Conservation (phyloP, 1,140 invertebrate species). For the Copidosoma floridanum region DNA sequence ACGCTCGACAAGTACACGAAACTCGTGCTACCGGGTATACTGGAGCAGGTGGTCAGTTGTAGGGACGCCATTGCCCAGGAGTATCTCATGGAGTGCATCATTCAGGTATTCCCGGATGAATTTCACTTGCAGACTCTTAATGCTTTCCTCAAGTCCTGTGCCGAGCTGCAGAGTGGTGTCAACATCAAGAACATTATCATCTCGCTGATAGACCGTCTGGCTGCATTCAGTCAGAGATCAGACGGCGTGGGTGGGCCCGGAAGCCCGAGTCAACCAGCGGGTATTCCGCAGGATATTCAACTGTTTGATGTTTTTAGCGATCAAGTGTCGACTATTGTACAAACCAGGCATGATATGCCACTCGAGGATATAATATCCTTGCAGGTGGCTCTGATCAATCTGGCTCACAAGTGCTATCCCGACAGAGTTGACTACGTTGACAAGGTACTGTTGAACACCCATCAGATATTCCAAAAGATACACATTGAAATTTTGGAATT, state of each 20-base stretch:
- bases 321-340: slow-evolving; percentile 93
- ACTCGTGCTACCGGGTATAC: slow-evolving; percentile 84
- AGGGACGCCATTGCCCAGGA: slow-evolving; percentile 98
- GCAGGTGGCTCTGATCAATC: slow-evolving; percentile 91
- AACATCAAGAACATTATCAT: slow-evolving; percentile 99
- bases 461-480: slow-evolving; percentile 79
- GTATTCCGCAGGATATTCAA: slow-evolving; percentile 84
- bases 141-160: slow-evolving; percentile 95
- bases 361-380: slow-evolving; percentile 94
- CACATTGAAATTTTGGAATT: slow-evolving; percentile 76
- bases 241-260: slow-evolving; percentile 60
- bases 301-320: slow-evolving; percentile 99
- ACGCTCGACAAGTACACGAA: slow-evolving; percentile 91
- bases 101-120: slow-evolving; percentile 99
- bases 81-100: slow-evolving; percentile 99
- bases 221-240: slow-evolving; percentile 75
- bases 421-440: slow-evolving; percentile 94
- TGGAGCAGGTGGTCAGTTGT: slow-evolving; percentile 97
- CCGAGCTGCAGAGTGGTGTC: slow-evolving; percentile 90
- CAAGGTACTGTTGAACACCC: slow-evolving; percentile 89
- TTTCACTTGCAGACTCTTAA: slow-evolving; percentile 95
- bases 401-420: slow-evolving; percentile 95
- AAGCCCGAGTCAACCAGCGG: slow-evolving; percentile 57
- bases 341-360: slow-evolving; percentile 90
- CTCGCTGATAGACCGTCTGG: slow-evolving; percentile 90